Evolutionary conservation across 2,888 invertebrate genomes (phyloP).

Genomic region (Himalopsyche tibetana): DNA sequence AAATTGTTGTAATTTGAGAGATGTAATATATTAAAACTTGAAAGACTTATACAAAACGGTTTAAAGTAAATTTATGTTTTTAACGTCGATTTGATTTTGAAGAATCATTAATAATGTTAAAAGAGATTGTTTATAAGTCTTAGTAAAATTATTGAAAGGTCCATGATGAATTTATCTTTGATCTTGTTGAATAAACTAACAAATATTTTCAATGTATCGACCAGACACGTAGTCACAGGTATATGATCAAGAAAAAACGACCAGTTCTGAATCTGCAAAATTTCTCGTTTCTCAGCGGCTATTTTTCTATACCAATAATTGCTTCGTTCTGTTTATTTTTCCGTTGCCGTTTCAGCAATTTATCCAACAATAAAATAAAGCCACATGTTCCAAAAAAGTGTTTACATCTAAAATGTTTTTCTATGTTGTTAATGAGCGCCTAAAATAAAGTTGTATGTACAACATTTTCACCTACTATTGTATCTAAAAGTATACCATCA

Average conservation of each 20-base stretch:
- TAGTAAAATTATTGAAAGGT: not conserved
- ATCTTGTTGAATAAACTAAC: conserved; percentile 8
- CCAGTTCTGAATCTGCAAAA: not conserved
- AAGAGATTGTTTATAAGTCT: not conserved
- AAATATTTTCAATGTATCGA: not conserved
- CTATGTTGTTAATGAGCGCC: not conserved
- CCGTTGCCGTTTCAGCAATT: conserved; percentile 24
- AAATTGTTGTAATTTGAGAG: no score
- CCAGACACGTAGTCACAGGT: not conserved
- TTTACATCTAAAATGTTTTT: not conserved
- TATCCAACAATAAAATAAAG: conserved; percentile 39
- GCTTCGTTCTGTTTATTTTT: conserved; percentile 50
- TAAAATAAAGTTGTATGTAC: not conserved
- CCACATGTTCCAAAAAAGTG: conserved; percentile 36
- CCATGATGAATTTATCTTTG: not conserved
- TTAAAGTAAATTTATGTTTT: no score
- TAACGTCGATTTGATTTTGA: no score
- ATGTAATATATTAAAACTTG: no score
- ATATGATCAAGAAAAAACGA: not conserved
- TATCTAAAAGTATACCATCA: no score
- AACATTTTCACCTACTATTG: no score
- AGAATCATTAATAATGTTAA: no score
- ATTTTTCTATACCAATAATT: conserved; percentile 45
- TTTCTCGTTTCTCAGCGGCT: not conserved
- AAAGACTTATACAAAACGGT: no score